These are phyloP conservation scores for Peucedramus taeniatus DNA, from an alignment of 2,113 vertebrate genomes.

Conservation along the genomic window DNA sequence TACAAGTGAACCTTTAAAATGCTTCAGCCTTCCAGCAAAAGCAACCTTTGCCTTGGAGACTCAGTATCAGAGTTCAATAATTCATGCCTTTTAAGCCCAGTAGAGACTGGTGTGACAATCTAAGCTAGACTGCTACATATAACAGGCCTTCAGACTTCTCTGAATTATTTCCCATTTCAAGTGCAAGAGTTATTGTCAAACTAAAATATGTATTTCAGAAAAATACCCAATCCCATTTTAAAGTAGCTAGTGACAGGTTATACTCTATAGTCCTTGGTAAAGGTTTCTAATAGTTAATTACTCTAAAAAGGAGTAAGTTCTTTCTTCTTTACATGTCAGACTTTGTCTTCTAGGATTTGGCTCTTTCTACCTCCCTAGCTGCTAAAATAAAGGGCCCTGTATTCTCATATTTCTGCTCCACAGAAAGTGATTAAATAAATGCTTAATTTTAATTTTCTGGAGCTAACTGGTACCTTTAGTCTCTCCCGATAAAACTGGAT, in stretches of 20 bases:
- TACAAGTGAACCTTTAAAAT: slow-evolving; percentile 18
- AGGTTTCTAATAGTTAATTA: not conserved
- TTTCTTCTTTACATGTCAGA: not conserved
- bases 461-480: not conserved
- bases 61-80: slow-evolving; percentile 3
- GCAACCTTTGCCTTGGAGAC: not conserved
- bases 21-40: not conserved
- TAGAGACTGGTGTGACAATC: not conserved
- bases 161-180: slow-evolving; percentile 1
- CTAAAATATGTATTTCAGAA: not conserved
- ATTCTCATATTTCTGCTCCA: not conserved
- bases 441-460: not conserved
- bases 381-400: not conserved
- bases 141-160: not conserved
- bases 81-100: slow-evolving; percentile 19
- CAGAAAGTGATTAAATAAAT: not conserved
- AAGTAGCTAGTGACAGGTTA: not conserved
- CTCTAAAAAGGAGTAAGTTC: not conserved
- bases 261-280: not conserved
- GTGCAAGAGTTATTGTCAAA: not conserved
- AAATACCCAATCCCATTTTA: not conserved
- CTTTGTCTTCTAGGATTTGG: not conserved
- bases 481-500: not conserved
- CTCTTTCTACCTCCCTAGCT: not conserved
- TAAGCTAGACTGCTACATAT: not conserved